A percentile compares a stretch with the other conserved stretches of the same genome.
Evolutionary conservation across 2,888 invertebrate genomes (phyloP).

Genomic region (Cheilosia scutellata): DNA sequence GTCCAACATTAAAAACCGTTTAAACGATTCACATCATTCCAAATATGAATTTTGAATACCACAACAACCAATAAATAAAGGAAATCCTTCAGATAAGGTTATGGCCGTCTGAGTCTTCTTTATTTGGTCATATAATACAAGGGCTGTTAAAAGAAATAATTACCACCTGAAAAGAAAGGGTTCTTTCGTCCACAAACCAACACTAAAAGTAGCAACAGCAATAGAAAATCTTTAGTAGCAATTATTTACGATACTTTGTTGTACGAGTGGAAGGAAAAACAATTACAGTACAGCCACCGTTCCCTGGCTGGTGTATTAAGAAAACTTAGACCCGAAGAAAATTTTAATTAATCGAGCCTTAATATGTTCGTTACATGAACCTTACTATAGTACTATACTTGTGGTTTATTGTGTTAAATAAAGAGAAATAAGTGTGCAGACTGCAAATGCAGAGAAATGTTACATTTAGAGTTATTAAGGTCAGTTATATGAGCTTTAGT

Average conservation of each 20-base stretch:
- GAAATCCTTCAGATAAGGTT: neutral
- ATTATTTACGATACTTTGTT: conserved; percentile 44
- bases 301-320: neutral
- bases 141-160: conserved; percentile 36
- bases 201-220: neutral
- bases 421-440: neutral
- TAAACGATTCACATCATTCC: too few species aligned
- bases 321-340: conserved; percentile 11
- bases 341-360: conserved; percentile 46
- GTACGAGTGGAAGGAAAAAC: neutral
- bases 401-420: conserved; percentile 12
- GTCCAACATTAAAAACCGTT: too few species aligned
- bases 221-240: conserved; percentile 20
- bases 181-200: conserved; percentile 8
- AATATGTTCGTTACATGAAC: conserved; percentile 33
- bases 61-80: neutral
- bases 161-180: conserved; percentile 29
- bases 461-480: conserved; percentile 28
- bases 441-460: conserved; percentile 16
- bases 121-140: neutral
- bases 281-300: conserved; percentile 24
- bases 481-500: conserved; percentile 12
- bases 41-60: too few species aligned
- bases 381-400: too few species aligned
- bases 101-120: neutral